Conservation (phyloP, 1,140 invertebrate genomes). For the Maconellicoccus hirsutus region DNA sequence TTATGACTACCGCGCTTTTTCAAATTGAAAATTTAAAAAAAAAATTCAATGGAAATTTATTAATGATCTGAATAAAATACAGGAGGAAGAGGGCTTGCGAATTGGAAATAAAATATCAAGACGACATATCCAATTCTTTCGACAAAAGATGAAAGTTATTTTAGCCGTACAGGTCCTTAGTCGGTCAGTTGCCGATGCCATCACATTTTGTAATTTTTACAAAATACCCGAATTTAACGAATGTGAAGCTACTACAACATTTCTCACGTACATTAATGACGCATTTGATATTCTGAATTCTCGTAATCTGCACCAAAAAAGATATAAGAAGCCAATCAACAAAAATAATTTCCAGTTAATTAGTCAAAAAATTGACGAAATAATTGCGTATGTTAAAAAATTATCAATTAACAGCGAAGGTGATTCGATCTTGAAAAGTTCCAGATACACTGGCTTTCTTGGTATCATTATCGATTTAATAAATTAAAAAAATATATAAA, state of each 20-base stretch:
- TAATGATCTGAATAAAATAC: not conserved
- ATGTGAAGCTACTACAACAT: not conserved
- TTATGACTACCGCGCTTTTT: too few species aligned
- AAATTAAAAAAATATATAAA: slow-evolving; percentile 11
- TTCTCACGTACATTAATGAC: slow-evolving; percentile 4
- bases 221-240: not conserved
- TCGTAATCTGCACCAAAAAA: not conserved
- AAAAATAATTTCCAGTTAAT: too few species aligned
- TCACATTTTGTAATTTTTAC: not conserved
- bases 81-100: not conserved
- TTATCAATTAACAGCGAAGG: not conserved
- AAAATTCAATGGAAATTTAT: not conserved
- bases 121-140: not conserved
- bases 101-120: not conserved
- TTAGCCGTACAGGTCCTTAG: slow-evolving; percentile 19
- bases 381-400: not conserved
- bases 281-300: slow-evolving; percentile 18
- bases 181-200: not conserved
- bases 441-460: slow-evolving; percentile 19
- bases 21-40: too few species aligned
- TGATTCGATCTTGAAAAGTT: not conserved
- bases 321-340: not conserved
- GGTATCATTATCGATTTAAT: slow-evolving; percentile 6
- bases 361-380: not conserved
- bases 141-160: slow-evolving; percentile 19